phyloP scores from a whole-genome alignment of 1,140 invertebrate genomes.

The Eueides isabella region DNA sequence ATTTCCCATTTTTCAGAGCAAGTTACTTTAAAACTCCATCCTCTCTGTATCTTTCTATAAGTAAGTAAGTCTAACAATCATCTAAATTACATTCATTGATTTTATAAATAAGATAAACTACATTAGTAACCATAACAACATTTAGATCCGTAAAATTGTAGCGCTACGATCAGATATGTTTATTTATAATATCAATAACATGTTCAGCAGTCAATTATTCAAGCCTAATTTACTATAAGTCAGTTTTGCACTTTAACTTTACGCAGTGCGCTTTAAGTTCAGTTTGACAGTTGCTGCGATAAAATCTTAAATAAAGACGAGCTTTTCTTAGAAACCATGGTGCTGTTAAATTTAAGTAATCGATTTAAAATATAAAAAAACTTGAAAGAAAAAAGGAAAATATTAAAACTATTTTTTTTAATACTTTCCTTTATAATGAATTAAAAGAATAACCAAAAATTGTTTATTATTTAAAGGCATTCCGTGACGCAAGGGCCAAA shows the following conservation, averaged over 20 bases:
- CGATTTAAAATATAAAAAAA: not conserved
- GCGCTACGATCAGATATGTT: constrained; percentile 1
- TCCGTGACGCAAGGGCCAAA: too few species aligned
- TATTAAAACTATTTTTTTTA: too few species aligned
- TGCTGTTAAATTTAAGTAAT: not conserved
- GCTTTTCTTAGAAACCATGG: not conserved
- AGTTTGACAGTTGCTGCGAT: not conserved
- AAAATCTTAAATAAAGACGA: not conserved
- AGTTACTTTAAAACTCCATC: too few species aligned
- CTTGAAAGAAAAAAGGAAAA: too few species aligned
- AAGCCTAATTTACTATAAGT: not conserved
- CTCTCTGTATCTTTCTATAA: too few species aligned
- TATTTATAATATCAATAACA: constrained; percentile 4
- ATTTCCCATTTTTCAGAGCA: too few species aligned
- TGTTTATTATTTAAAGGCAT: too few species aligned
- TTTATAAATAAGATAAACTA: not conserved
- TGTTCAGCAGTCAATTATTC: not conserved
- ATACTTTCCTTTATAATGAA: too few species aligned
- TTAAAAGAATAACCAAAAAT: too few species aligned
- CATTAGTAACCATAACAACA: not conserved
- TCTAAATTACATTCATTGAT: not conserved
- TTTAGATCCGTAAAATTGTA: constrained; percentile 9
- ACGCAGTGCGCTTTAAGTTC: not conserved
- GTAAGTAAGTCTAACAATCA: too few species aligned
- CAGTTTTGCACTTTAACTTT: not conserved